A percentile compares a stretch with the other conserved stretches of the same genome.
phyloP scores from a whole-genome alignment of 92 coral and sea anemone species.

The Actinernus sp. region DNA sequence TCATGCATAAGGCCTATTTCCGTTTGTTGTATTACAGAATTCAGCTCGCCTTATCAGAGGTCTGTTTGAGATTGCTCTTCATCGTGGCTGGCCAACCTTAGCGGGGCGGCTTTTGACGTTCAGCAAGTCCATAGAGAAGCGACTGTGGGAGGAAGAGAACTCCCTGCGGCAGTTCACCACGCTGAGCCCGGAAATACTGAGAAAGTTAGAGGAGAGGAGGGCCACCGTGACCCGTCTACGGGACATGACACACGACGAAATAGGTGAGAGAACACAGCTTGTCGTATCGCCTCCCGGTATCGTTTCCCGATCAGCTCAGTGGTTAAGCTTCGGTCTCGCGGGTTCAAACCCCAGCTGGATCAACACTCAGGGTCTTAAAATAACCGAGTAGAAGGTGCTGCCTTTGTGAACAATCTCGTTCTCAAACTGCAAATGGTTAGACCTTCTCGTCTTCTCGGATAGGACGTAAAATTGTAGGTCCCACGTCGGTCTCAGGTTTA shows the following conservation, averaged over 20 bases:
- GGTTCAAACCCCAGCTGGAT: too few relatives aligned
- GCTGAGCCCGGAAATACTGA: slow-evolving; percentile 72
- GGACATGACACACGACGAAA: slow-evolving; percentile 90
- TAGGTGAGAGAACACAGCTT: slow-evolving; percentile 54
- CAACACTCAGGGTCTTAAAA: too few relatives aligned
- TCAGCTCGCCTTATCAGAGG: slow-evolving; percentile 95
- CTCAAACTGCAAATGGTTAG: too few relatives aligned
- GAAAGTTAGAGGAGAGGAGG: slow-evolving; percentile 72
- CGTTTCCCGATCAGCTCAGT: too few relatives aligned
- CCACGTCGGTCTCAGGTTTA: too few relatives aligned
- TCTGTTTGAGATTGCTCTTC: slow-evolving; percentile 88
- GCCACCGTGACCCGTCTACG: slow-evolving; percentile 74
- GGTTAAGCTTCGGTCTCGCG: too few relatives aligned
- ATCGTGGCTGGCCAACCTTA: slow-evolving; percentile 84
- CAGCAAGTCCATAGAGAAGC: slow-evolving; percentile 90
- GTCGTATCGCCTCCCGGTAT: neutral
- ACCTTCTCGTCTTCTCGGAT: too few relatives aligned
- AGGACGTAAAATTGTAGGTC: too few relatives aligned
- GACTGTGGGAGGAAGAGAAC: slow-evolving; percentile 82
- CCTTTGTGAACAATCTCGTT: too few relatives aligned
- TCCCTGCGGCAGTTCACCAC: slow-evolving; percentile 94
- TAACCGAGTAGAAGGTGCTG: too few relatives aligned
- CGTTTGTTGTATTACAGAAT: too few relatives aligned
- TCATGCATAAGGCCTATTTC: too few relatives aligned
- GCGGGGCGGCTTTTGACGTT: slow-evolving; percentile 79